Conservation (phyloP, 2,113 vertebrate genomes). For the Apodemus speciosus region DNA sequence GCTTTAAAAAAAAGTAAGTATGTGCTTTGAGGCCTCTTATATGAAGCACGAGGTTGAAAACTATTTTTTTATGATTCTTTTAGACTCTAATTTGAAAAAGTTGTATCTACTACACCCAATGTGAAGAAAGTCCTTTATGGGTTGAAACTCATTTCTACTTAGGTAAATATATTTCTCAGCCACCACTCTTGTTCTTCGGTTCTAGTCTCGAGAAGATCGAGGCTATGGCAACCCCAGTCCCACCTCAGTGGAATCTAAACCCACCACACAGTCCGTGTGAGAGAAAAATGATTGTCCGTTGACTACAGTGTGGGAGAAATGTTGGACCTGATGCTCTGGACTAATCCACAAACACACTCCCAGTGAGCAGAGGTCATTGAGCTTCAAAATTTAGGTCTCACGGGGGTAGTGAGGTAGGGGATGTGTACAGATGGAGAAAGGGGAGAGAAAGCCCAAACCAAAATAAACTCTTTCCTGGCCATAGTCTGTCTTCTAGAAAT, state of each 20-base stretch:
- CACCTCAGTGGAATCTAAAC: background rate
- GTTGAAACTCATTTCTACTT: constrained; percentile 54
- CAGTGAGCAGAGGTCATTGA: background rate
- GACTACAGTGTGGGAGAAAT: background rate
- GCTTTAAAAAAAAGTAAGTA: background rate
- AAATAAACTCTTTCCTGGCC: constrained; percentile 39
- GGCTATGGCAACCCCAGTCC: background rate
- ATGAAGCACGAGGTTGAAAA: constrained; percentile 25
- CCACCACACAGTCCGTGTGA: background rate
- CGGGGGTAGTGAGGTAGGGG: background rate
- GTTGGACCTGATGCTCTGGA: background rate
- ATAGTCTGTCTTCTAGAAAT: constrained; percentile 51
- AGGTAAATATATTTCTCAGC: constrained; percentile 28
- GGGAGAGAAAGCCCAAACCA: background rate
- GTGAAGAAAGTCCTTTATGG: constrained; percentile 42
- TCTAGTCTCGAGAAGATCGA: constrained; percentile 53
- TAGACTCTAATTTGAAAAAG: constrained; percentile 44
- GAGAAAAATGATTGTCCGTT: constrained; percentile 42
- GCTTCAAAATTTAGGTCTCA: constrained; percentile 14
- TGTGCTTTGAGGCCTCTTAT: constrained; percentile 45
- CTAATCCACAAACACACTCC: constrained; percentile 7
- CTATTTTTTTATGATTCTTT: constrained; percentile 26
- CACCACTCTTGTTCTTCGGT: background rate
- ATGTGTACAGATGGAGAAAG: background rate
- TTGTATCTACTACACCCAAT: background rate